Evolutionary conservation across 2,888 invertebrate genomes (phyloP), one percentile per base, ranked within the genome.

Genomic region (Phasia obesa): DNA sequence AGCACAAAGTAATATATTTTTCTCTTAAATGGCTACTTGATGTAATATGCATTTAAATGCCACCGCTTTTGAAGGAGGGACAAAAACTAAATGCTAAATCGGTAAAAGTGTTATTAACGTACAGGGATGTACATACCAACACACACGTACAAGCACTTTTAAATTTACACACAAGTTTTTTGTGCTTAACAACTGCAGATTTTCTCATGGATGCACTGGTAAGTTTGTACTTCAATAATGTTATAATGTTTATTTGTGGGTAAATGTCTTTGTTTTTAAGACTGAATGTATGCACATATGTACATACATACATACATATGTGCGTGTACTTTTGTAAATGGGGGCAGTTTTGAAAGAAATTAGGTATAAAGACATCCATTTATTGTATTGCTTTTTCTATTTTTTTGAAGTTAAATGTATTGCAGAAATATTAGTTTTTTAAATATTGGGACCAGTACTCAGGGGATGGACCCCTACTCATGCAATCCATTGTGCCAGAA

Each of bases 21-120:
- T 42, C 21, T 62, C 25, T 49, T 59, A 69, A 81, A 81, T 81
- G 69, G 70, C 49, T 64, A 75, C 75, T 70, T 75, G 71, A 81
- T 70, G 70, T 59, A 59, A 75, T 59, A 75, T 71, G 23, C 70
- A 71, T 60, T 75, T 65, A 59, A 75, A 75, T 71, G 70, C 65
- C 81, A 75, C 23, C 23, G 25, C 35, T 57, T n/a, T 15, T 25
- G 23, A 2, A 15, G 4, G 19, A 74, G 69, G n/a, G 44, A 19
- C 5, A 51, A n/a, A n/a, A n/a, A 13, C 38, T 21, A 35, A 11
- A 6, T 49, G 19, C 11, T 19, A 38, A 59, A 21, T 67, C 49
- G 49, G 59, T 67, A 59, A 53, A 27, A 51, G 35, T 21, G n/a
- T 59, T 21, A n/a, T n/a, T n/a, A n/a, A n/a, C n/a, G n/a, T n/a